Percentiles rank a stretch among this genome's conserved stretches.
phyloP scores from a whole-genome alignment of 2,797 vertebrate genomes.

The Aldrovandia affinis region DNA sequence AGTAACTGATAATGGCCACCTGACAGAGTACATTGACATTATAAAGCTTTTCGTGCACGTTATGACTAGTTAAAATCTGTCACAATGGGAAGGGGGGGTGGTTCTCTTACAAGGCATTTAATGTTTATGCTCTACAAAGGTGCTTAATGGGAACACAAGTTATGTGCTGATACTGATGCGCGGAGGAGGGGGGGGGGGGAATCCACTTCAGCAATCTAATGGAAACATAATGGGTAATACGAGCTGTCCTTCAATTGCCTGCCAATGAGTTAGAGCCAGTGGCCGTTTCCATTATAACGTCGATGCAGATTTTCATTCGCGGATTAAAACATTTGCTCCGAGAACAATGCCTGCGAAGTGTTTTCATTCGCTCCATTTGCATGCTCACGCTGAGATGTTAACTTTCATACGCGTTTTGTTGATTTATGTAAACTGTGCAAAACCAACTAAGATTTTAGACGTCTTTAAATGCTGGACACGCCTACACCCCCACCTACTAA shows the following conservation, averaged over 20 bases:
- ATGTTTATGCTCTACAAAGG: conserved; percentile 15
- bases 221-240: not conserved
- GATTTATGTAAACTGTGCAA: not conserved
- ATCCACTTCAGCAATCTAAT: conserved; percentile 11
- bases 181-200: not conserved
- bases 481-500: not conserved
- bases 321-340: not conserved
- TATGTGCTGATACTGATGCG: not conserved
- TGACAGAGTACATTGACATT: not conserved
- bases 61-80: not conserved
- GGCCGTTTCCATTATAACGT: not conserved
- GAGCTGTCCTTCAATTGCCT: conserved; percentile 6
- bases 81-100: not conserved
- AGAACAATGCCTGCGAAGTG: not conserved
- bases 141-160: conserved; percentile 13
- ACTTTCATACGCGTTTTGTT: too few relatives aligned
- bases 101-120: conserved; percentile 3
- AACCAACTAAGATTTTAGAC: not conserved
- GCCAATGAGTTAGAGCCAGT: not conserved
- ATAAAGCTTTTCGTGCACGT: conserved; percentile 1
- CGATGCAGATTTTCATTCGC: not conserved
- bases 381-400: too few relatives aligned
- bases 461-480: not conserved
- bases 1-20: not conserved
- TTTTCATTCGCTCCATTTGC: not conserved